Percentiles rank a stretch among this genome's conserved stretches.
phyloP scores from a whole-genome alignment of 2,888 invertebrate species.

The Ditula angustiorana region DNA sequence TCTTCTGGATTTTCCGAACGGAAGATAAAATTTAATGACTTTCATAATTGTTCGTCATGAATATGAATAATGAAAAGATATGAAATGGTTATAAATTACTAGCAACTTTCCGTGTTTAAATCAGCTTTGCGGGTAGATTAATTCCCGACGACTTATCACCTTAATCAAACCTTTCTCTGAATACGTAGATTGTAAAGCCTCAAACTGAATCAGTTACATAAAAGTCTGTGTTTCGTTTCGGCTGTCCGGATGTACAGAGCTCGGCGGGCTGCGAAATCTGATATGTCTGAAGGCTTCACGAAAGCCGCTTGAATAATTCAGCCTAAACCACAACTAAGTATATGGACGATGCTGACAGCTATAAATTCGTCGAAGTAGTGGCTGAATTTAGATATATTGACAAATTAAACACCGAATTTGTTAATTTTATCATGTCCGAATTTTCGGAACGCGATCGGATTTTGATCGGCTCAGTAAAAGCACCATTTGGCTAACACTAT shows the following conservation, averaged over 20 bases:
- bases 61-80: too few relatives aligned
- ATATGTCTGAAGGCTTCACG: slow-evolving; percentile 37
- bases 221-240: slow-evolving; percentile 31
- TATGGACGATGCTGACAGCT: slow-evolving; percentile 19
- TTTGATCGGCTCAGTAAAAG: too few relatives aligned
- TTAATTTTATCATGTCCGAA: too few relatives aligned
- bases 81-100: neutral
- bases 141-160: slow-evolving; percentile 4
- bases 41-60: too few relatives aligned
- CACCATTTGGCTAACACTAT: too few relatives aligned
- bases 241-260: slow-evolving; percentile 28
- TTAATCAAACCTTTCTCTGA: slow-evolving; percentile 14
- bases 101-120: neutral
- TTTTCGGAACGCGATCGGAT: too few relatives aligned
- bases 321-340: slow-evolving; percentile 17
- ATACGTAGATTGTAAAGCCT: slow-evolving; percentile 13
- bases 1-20: too few relatives aligned
- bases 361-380: slow-evolving; percentile 4
- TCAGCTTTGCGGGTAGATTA: neutral
- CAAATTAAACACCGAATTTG: neutral
- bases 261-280: slow-evolving; percentile 34
- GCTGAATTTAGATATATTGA: neutral
- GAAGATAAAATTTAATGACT: too few relatives aligned
- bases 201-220: slow-evolving; percentile 22
- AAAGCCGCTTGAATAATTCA: slow-evolving; percentile 39